These are phyloP conservation scores for Brenthis hecate DNA, from an alignment of 2,888 invertebrate genomes.

Conservation along the genomic window DNA sequence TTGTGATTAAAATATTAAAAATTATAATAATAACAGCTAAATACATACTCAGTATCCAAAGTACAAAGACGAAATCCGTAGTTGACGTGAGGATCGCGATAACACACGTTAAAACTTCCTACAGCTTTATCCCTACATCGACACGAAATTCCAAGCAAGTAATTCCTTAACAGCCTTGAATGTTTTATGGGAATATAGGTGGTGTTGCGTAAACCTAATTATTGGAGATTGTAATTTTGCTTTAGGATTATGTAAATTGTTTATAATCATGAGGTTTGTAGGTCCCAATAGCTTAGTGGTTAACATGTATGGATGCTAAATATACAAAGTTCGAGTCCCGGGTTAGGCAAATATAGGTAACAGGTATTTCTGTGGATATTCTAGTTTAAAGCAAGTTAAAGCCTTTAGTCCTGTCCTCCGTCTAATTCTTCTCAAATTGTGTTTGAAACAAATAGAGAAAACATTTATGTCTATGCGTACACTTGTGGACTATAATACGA, in stretches of 20 bases:
- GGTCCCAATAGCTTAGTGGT: no score
- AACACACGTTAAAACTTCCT: conserved; percentile 45
- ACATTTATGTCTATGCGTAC: no score
- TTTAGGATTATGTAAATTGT: conserved; percentile 15
- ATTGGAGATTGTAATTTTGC: conserved; percentile 31
- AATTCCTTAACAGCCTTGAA: conserved; percentile 37
- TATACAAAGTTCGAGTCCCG: no score
- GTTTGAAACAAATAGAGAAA: no score
- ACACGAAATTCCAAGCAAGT: conserved; percentile 40
- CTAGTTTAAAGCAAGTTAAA: no score
- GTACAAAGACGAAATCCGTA: conserved; percentile 41
- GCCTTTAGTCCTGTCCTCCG: no score
- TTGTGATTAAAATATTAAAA: neutral
- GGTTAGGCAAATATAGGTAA: no score
- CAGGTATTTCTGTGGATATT: no score
- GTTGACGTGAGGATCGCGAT: conserved; percentile 40
- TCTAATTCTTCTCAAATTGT: no score
- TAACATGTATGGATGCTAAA: no score
- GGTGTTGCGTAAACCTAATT: conserved; percentile 33
- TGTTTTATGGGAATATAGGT: conserved; percentile 37
- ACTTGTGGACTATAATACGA: no score
- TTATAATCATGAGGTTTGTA: no score
- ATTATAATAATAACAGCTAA: conserved; percentile 18
- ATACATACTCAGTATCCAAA: conserved; percentile 36
- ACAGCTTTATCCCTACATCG: conserved; percentile 44